Evolutionary conservation across 2,113 vertebrate species (phyloP), one percentile per base, ranked within the genome.

Genomic region (Triplophysa rosa): DNA sequence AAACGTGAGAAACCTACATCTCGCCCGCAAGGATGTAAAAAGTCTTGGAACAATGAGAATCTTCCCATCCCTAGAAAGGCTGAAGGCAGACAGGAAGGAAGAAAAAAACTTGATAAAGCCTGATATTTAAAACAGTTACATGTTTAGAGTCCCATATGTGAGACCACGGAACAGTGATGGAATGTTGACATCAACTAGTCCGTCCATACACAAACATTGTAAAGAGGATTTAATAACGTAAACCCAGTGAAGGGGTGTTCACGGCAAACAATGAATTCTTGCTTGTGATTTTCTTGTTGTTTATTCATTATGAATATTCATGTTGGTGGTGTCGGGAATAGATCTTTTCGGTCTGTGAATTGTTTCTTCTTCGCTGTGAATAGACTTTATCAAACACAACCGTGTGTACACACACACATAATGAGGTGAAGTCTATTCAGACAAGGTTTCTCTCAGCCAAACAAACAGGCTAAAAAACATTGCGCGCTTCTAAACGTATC

Each of bases 401-500:
- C 37, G 24, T 45, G 16, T 10, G 19, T 23, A 21, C 56, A 69
- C 21, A 75, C 52, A 67, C 40, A 42, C 40, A 66, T 74, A 56
- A 62, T 56, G 61, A 66, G 49, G 54, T 71, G 74, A 71, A 79
- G 64, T 76, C 56, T 63, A 45, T 66, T 52, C 52, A 64, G 47
- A 64, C 49, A 49, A 71, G 42, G 21, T 67, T 56, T 64, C 68
- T 58, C 66, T 77, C 69, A 79, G 74, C 78, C 79, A 84, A 84
- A 87, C 70, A 79, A 82, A 81, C 72, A 73, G 63, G 62, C 73
- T 82, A 75, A 80, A 4, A 83, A 67, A 49, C 63, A 29, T 42
- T 81, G 64, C 75, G 63, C 72, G 72, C 82, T 66, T 68, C 86
- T 83, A 87, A 84, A 86, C 81, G 81, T 86, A 87, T 82, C 67